Evolutionary conservation across 2,888 invertebrate species (phyloP).

Genomic region (Timema cristinae): DNA sequence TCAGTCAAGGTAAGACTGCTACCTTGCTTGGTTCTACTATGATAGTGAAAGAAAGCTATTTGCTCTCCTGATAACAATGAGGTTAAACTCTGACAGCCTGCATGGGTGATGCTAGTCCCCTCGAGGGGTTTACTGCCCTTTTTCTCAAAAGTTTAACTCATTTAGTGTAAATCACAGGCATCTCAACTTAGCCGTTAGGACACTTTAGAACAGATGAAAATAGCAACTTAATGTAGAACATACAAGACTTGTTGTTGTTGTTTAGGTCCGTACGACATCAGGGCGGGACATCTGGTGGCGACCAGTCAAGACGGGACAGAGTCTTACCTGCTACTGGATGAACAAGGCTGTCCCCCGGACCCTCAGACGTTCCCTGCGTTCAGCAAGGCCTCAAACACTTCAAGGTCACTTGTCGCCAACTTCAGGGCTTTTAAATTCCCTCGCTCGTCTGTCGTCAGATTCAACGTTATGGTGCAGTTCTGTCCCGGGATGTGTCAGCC

Average conservation of each 20-base stretch:
- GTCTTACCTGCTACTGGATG: constrained; percentile 67
- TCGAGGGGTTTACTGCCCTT: too few relatives aligned
- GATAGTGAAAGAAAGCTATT: too few relatives aligned
- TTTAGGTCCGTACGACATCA: constrained; percentile 41
- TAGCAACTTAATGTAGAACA: too few relatives aligned
- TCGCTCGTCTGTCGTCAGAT: constrained; percentile 74
- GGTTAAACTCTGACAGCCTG: too few relatives aligned
- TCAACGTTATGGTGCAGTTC: constrained; percentile 77
- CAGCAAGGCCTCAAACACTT: constrained; percentile 27
- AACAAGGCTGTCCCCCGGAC: constrained; percentile 76
- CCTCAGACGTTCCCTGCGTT: constrained; percentile 57
- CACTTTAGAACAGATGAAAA: too few relatives aligned
- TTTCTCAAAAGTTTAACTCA: too few relatives aligned
- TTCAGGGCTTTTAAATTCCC: constrained; percentile 81
- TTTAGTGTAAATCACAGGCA: too few relatives aligned
- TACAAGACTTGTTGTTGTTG: background rate
- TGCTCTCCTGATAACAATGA: too few relatives aligned
- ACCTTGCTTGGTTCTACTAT: too few relatives aligned
- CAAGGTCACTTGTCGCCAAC: constrained; percentile 35
- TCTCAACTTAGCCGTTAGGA: too few relatives aligned
- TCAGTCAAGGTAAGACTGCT: too few relatives aligned
- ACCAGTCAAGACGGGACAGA: constrained; percentile 71
- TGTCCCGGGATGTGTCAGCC: constrained; percentile 66
- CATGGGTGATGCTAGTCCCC: too few relatives aligned
- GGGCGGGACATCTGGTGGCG: constrained; percentile 74